Percentiles rank a stretch among this genome's conserved stretches.
Conservation (phyloP, 2,888 invertebrate species). For the Spisula solida region DNA sequence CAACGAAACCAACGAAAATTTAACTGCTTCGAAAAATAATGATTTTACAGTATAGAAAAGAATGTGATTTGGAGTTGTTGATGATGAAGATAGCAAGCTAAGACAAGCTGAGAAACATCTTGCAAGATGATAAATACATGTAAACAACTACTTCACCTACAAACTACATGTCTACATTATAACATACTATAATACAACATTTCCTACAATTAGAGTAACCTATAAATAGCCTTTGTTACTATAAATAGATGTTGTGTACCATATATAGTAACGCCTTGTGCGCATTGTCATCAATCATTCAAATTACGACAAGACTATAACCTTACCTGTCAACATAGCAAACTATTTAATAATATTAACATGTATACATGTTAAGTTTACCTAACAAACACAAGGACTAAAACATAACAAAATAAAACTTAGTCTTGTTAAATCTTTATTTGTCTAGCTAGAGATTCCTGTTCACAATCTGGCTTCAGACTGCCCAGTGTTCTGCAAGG, state of each 20-base stretch:
- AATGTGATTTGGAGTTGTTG: too few relatives aligned
- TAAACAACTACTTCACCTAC: neutral
- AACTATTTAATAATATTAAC: neutral
- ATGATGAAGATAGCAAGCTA: too few relatives aligned
- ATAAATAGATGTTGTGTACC: conserved; percentile 15
- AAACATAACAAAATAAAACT: neutral
- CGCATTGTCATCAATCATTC: neutral
- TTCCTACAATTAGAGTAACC: neutral
- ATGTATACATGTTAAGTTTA: neutral
- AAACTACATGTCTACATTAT: neutral
- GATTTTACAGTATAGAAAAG: too few relatives aligned
- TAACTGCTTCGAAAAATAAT: too few relatives aligned
- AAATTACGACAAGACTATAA: neutral
- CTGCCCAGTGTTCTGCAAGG: too few relatives aligned
- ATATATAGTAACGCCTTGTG: conserved; percentile 22
- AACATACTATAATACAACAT: neutral
- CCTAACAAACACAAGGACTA: too few relatives aligned
- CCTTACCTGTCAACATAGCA: neutral
- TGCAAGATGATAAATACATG: too few relatives aligned
- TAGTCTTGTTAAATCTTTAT: neutral
- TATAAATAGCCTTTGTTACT: neutral
- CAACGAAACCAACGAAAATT: too few relatives aligned
- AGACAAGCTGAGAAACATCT: too few relatives aligned
- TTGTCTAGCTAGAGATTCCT: neutral
- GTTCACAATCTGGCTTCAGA: neutral